phyloP scores from a whole-genome alignment of 2,888 invertebrate species.

The Lacanobia oleracea region DNA sequence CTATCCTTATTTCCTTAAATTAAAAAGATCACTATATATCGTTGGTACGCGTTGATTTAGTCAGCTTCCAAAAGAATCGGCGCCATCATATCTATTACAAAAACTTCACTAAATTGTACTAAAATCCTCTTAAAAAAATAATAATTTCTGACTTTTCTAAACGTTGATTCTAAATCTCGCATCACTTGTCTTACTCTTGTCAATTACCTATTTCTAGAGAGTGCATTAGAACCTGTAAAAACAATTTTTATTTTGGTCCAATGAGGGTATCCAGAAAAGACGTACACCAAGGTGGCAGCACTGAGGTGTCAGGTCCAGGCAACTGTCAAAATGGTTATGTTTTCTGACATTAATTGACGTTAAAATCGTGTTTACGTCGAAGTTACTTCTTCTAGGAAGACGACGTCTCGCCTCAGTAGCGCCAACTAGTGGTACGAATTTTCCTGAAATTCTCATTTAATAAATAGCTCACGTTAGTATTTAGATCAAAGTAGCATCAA shows the following conservation, averaged over 20 bases:
- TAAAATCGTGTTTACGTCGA: no score
- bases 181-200: conserved; percentile 30
- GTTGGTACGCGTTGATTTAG: background rate
- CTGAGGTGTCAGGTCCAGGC: no score
- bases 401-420: no score
- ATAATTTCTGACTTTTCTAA: background rate
- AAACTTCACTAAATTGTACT: background rate
- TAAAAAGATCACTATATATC: background rate
- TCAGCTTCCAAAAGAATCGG: conserved; percentile 13
- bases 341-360: no score
- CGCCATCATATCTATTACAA: conserved; percentile 9
- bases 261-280: background rate
- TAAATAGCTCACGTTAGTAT: conserved; percentile 18
- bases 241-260: conserved; percentile 36
- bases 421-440: no score
- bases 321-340: no score
- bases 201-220: conserved; percentile 43
- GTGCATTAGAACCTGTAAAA: conserved; percentile 25
- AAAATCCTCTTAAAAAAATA: background rate
- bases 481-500: conserved; percentile 9
- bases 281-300: no score
- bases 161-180: conserved; percentile 1
- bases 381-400: no score
- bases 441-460: background rate
- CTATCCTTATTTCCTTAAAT: background rate